Base-by-base conservation (phyloP, 2,113 vertebrate species). In the Ictidomys tridecemlineatus region DNA sequence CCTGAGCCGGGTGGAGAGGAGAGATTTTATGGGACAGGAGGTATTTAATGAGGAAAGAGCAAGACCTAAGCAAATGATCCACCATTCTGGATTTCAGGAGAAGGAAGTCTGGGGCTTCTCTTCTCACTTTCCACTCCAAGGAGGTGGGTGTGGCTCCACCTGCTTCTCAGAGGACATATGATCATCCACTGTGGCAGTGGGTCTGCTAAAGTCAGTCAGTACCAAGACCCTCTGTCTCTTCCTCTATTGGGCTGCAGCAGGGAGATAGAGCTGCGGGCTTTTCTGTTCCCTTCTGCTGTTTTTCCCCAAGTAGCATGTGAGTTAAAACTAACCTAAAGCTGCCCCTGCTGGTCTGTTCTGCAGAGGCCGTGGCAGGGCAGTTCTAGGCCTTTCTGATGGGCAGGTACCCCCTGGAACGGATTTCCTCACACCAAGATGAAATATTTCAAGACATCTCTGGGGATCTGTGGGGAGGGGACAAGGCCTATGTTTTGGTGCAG, bases 51-150 rank as follows among this genome's bases (percentile, higher is more conserved):
- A 70, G 18, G 32, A 4, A 34, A 72, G 28, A 28, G 80, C 9
- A 0, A 0, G 0, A 26, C 34, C 22, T 14, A 5, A 48, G 67
- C 10, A n/a, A 24, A 76, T 48, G 32, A 63, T 9, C 39, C 7
- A 28, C 14, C 4, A 3, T 4, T 34, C 1, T 20, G 39, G 51
- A 63, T 80, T 42, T 88, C 34, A 26, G 67, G 17, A 30, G 13
- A 13, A 70, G 56, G 22, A 58, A 13, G n/a, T n/a, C 77, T 8
- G 22, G 63, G 26, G 16, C 10, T n/a, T 42, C 22, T n/a, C 32
- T 45, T 58, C 48, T 42, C 32, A 34, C 28, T 42, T 74, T 34
- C 13, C 13, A 14, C 30, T 16, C 61, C 3, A 5, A 37, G 56
- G 32, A 32, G 22, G 42, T 73, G 1, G 24, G 26, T 32, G 24